phyloP scores from a whole-genome alignment of 1,140 invertebrate genomes.

The Drosophila lowei region DNA sequence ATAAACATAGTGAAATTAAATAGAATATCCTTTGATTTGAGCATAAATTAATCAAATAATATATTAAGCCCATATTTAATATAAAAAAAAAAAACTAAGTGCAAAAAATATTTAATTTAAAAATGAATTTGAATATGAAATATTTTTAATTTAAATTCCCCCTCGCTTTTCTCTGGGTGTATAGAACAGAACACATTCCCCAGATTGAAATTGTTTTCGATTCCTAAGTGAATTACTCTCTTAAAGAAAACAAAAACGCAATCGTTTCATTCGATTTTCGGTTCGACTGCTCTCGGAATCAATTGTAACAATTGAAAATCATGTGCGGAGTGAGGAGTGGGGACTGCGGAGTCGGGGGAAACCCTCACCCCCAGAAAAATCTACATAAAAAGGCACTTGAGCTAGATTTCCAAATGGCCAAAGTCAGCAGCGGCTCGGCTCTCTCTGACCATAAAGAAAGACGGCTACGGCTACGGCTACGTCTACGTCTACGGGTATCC shows the following conservation, averaged over 20 bases:
- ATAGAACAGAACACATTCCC: constrained; percentile 13
- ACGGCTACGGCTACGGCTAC: constrained; percentile 23
- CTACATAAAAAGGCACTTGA: constrained; percentile 77
- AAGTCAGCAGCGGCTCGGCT: constrained; percentile 24
- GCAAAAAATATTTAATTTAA: not conserved
- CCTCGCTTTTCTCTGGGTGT: not conserved
- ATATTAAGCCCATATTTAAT: no score
- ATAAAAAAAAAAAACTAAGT: no score
- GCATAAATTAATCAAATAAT: no score
- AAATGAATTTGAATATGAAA: no score
- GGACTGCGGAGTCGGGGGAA: not conserved
- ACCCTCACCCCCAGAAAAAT: constrained; percentile 39
- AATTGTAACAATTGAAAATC: constrained; percentile 77
- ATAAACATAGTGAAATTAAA: no score
- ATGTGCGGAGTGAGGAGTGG: constrained; percentile 26
- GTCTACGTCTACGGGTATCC: constrained; percentile 21
- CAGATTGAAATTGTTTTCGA: constrained; percentile 26
- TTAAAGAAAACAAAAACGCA: constrained; percentile 55
- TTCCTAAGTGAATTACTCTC: constrained; percentile 54
- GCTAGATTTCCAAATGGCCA: constrained; percentile 49
- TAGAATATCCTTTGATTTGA: no score
- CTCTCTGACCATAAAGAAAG: constrained; percentile 28
- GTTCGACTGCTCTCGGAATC: constrained; percentile 48
- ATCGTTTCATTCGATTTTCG: constrained; percentile 68
- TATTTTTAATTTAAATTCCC: not conserved